Evolutionary conservation across 2,888 invertebrate species (phyloP), one percentile per base, ranked within the genome.

Genomic region (Carpatolechia fugitivella): DNA sequence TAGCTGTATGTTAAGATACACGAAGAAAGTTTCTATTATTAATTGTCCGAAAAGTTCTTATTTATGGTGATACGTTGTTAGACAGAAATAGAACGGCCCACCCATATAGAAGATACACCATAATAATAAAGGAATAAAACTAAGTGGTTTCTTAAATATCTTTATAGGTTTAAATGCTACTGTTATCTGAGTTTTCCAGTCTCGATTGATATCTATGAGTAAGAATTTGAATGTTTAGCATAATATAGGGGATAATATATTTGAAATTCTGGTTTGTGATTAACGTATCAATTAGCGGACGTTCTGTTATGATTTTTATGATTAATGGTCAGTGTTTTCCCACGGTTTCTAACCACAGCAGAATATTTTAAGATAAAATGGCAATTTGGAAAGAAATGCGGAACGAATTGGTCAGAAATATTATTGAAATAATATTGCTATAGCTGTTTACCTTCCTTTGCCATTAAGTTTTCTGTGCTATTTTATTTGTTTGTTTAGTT

Each of bases 41-140:
- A 87, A 88, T 88, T 84, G 86, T 80, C 85, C 82, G 76, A 85
- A 85, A 85, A 81, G 76, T 69, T 60, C 80, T 85, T 85, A 87
- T 88, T 87, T 86, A 85, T 85, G 80, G 76, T 64, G 13, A 44
- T 11, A n/a, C 44, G 44, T 44, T 76, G 60, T 69, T 64, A 62
- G 74, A 73, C 75, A 56, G 67, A 80, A 87, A 87, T 87, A 86
- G 84, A 80, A 69, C 71, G 71, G 85, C 69, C 87, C 87, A 87
- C 87, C 87, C 87, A 86, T 74, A 70, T 69, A 62, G 85, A 61
- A 61, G 59, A 57, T 56, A 61, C 64, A 74, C 76, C 75, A 74
- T 77, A 60, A 70, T 74, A 74, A 72, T 81, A 80, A 82, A 81
- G 20, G 35, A 48, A 48, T 52, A 56, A 56, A 53, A 70, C 73